Base-by-base conservation (phyloP, 64 coral and sea anemone genomes). In the Pachyseris speciosa region DNA sequence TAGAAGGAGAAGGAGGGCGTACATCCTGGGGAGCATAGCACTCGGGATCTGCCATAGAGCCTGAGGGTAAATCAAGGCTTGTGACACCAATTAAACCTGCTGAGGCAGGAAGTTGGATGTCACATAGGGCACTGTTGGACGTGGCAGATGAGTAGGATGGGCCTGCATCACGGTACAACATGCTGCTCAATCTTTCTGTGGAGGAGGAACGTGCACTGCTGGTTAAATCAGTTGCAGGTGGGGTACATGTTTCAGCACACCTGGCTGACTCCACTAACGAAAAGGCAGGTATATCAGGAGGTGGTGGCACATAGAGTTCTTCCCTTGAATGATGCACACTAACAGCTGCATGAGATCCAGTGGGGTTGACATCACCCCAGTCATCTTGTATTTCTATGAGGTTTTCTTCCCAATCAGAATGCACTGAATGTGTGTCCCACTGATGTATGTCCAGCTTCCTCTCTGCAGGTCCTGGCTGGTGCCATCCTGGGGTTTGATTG, bases 321-420 rank as follows among this genome's bases (percentile, higher is more conserved):
- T 81, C 77, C 20, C 20, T n/a, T 61, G 77, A 42, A 12, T 60
- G 52, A 40, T 22, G 32, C 4, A 4, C 73, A 76, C 22, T 50
- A 20, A 15, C 3, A 50, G 1, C 22, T 38, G 20, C 11, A 7
- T 38, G 32, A 59, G 31, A n/a, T 10, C 34, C 31, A 9, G 52
- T 32, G 4, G 77, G 51, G 1, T 33, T 39, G 4, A 37, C 22
- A 39, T 26, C 52, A 5, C 25, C n/a, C 53, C 77, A 38, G 52
- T 60, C 51, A 24, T 20, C 17, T 8, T 81, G 15, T 81, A 40
- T 15, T 1, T 60, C 77, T n/a, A 60, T 39, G 8, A 60, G 27
- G 36, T 52, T 24, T 0, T 61, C 77, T 63, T 81, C 77, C 77
- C 77, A 81, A 42, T 81, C 77, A 13, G 77, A 81, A 24, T 81